Evolutionary conservation across 2,888 invertebrate species (phyloP).

Genomic region (Dasypolia templi): DNA sequence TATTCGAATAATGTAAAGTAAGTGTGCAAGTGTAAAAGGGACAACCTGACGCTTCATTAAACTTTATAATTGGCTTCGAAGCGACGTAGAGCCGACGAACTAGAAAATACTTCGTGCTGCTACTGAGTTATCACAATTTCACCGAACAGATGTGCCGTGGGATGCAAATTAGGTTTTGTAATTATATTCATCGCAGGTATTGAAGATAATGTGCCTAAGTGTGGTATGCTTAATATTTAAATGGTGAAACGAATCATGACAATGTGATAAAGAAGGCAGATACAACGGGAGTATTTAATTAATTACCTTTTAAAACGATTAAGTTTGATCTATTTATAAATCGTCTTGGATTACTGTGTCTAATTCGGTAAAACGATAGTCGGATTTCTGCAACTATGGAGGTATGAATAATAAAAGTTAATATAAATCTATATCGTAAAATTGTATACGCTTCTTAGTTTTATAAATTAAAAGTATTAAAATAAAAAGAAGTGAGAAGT

Average conservation of each 20-base stretch:
- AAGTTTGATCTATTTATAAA: not conserved
- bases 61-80: conserved; percentile 78
- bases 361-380: not conserved
- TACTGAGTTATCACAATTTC: conserved; percentile 62
- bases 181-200: conserved; percentile 34
- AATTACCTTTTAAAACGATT: not conserved
- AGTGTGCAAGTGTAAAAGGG: conserved; percentile 64
- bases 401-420: not conserved
- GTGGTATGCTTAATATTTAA: not conserved
- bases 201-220: not conserved
- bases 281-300: not conserved
- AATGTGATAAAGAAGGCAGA: not conserved
- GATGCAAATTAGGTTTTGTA: conserved; percentile 58
- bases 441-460: not conserved
- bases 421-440: not conserved
- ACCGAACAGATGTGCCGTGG: conserved; percentile 46
- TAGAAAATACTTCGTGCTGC: conserved; percentile 71
- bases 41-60: conserved; percentile 73
- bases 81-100: conserved; percentile 63
- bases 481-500: not conserved
- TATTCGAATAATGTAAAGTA: conserved; percentile 65
- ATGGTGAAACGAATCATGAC: not conserved
- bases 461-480: not conserved
- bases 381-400: not conserved
- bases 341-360: not conserved